A percentile compares a stretch with the other conserved stretches of the same genome.
Conservation (phyloP, 92 coral and sea anemone species). For the Parazoanthus swiftii region DNA sequence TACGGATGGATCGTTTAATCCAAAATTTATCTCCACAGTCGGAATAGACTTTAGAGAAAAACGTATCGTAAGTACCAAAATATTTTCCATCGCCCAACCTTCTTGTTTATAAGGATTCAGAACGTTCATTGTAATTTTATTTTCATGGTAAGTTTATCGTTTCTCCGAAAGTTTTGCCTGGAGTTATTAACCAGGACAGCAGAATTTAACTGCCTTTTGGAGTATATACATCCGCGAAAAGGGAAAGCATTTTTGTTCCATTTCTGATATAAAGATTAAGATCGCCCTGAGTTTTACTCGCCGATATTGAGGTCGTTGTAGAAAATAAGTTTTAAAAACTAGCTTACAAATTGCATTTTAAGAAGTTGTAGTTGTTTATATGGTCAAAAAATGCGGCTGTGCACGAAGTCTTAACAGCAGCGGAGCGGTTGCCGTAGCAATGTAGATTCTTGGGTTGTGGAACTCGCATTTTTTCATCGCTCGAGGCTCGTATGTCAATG, state of each 20-base stretch:
- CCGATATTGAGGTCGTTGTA: no score
- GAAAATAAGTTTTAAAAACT: not conserved
- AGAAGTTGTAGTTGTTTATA: not conserved
- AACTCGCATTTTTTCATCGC: not conserved
- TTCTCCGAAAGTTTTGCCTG: not conserved
- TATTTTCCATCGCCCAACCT: constrained; percentile 30
- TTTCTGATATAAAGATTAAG: not conserved
- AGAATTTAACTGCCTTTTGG: not conserved
- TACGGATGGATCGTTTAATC: constrained; percentile 84
- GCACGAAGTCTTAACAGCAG: constrained; percentile 7
- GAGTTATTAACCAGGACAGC: no score
- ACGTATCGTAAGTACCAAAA: constrained; percentile 77
- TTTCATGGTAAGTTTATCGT: not conserved
- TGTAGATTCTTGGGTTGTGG: not conserved
- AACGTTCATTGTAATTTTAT: constrained; percentile 10
- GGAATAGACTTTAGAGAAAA: constrained; percentile 98
- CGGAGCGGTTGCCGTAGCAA: constrained; percentile 19
- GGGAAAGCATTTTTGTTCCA: not conserved
- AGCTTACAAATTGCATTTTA: not conserved
- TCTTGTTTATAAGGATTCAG: not conserved
- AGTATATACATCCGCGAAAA: not conserved
- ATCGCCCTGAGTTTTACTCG: constrained; percentile 1
- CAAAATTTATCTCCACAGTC: constrained; percentile 97
- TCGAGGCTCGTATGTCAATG: no score
- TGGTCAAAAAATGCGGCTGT: not conserved